Evolutionary conservation across 2,888 invertebrate genomes (phyloP), one percentile per base, ranked within the genome.

Genomic region (Tenodera sinensis): DNA sequence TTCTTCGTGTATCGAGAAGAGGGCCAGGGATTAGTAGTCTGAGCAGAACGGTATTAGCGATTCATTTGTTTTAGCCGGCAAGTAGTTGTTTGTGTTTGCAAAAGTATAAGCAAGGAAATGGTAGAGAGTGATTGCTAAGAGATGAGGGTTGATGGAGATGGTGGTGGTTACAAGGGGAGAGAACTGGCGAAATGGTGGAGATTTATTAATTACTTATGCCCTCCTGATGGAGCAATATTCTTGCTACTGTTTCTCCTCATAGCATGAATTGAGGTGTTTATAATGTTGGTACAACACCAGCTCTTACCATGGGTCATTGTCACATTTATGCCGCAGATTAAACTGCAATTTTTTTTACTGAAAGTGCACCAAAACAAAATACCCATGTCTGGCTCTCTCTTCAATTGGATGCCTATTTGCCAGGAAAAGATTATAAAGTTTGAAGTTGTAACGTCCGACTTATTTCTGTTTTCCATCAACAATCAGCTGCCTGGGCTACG

Each of bases 11-110:
- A 88, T 71, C 25, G 87, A 87, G 88, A 84, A 89, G 87, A 83
- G 87, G 83, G 30, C 83, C 88, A 85, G 42, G 89, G 90, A 90
- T 90, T 90, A 90, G 89, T 88, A 89, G 90, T 47, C 47, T 84
- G 25, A 28, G 54, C 27, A 88, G 28, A 47, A 54, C 47, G 89
- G 89, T 89, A 90, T 90, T 90, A 90, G 89, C 85, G 85, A 89
- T 90, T 89, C 90, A 89, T 90, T 90, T 90, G 89, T 89, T 89
- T 89, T 90, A 90, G 85, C 89, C 81, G 54, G 89, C 91, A 90
- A 89, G 83, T 91, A 91, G 81, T 91, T 92, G 91, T 92, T 92
- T 90, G 92, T 91, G 90, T 92, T 92, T 93, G 92, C 92, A 92
- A 86, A 92, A 92, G 85, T 88, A 91, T 88, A 84, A 83, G 27